Base-by-base conservation (phyloP, 2,113 vertebrate genomes). In the Ancistrus triradiatus region DNA sequence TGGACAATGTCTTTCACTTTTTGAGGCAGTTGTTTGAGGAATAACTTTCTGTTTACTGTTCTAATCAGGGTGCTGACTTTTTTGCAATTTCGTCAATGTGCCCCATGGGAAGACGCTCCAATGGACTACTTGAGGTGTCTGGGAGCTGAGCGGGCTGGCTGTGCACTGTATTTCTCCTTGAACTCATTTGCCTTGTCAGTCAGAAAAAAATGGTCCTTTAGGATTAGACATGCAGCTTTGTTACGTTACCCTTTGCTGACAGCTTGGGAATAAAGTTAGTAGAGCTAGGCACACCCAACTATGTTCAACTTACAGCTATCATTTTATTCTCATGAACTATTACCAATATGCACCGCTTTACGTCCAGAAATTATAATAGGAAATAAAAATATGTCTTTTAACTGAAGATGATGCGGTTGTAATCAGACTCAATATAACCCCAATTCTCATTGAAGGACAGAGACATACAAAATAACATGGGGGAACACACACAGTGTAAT, bases 231-330 rank as follows among this genome's bases (percentile, higher is more conserved):
- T 56, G 59, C 57, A 50, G 68, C 72, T 83, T 69, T 76, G 74
- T 72, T 74, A 78, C 75, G 73, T 76, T 66, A 69, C 69, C 62
- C 77, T 73, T 69, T 75, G 49, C 69, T 79, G 60, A 57, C 48
- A 75, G 51, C 53, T 68, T 64, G 44, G 72, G 77, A 83, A 81
- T 78, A 84, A 85, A 84, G 81, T 31, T 18, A 77, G 74, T 62
- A 73, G 83, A 77, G 24, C 24, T 10, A 73, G 21, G 73, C 70
- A 2, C 63, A 24, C 58, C 55, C 68, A 73, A 76, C 81, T 72
- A 73, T 47, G 55, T 74, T 77, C 68, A 74, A 70, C 70, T 80
- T 75, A 70, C 77, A 79, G 78, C 74, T 70, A 79, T 79, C 79
- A 68, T 73, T 72, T 66, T 49, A 75, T 53, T 13, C 22, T 75